A percentile compares a stretch with the other conserved stretches of the same genome.
Conservation (phyloP, 2,888 invertebrate species). For the Hirtodrosophila confusa region DNA sequence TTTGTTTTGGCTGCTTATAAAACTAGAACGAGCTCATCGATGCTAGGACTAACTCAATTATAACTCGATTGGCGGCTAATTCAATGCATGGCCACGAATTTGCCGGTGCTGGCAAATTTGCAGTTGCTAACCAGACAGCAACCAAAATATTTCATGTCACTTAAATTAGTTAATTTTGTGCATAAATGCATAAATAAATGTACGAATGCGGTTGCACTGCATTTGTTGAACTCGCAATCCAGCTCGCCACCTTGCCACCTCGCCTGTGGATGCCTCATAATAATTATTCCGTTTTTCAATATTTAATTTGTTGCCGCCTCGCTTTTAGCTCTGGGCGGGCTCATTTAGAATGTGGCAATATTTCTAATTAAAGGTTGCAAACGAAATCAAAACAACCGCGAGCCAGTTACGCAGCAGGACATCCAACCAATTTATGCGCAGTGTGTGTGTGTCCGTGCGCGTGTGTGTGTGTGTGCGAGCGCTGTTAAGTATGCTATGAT, state of each 20-base stretch:
- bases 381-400: slow-evolving; percentile 79
- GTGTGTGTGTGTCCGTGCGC: slow-evolving; percentile 10
- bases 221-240: background rate
- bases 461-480: slow-evolving; percentile 20
- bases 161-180: slow-evolving; percentile 78
- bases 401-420: slow-evolving; percentile 56
- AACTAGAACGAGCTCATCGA: background rate
- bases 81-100: slow-evolving; percentile 50
- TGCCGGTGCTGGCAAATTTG: slow-evolving; percentile 38
- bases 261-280: slow-evolving; percentile 36
- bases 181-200: slow-evolving; percentile 70
- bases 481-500: slow-evolving; percentile 76
- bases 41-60: slow-evolving; percentile 56
- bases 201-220: slow-evolving; percentile 48
- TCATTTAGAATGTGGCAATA: slow-evolving; percentile 77
- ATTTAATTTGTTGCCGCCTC: slow-evolving; percentile 69
- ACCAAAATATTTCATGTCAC: slow-evolving; percentile 70
- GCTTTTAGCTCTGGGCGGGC: slow-evolving; percentile 16
- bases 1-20: slow-evolving; percentile 2
- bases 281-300: slow-evolving; percentile 74
- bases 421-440: slow-evolving; percentile 29
- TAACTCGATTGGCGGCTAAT: slow-evolving; percentile 59
- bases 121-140: slow-evolving; percentile 39
- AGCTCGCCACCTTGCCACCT: background rate
- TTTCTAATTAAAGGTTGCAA: slow-evolving; percentile 79